phyloP scores from a whole-genome alignment of 1,140 invertebrate genomes.

The Orchestia grillus region DNA sequence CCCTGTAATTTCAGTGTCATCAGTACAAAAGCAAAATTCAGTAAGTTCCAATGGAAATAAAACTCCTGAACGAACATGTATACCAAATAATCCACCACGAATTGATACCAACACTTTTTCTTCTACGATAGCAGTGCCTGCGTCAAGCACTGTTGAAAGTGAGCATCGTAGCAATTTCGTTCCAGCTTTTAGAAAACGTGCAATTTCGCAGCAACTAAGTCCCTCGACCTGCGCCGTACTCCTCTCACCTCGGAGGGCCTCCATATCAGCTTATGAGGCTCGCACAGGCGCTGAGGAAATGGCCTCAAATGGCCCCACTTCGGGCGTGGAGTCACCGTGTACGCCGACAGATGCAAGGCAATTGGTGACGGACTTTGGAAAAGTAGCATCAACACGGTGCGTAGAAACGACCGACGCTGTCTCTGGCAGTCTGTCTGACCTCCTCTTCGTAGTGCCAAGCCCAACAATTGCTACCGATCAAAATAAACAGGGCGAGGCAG shows the following conservation, averaged over 20 bases:
- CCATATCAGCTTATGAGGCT: not conserved
- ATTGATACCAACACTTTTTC: not conserved
- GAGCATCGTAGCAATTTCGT: not conserved
- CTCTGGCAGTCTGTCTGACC: slow-evolving; percentile 44
- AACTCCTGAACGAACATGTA: not conserved
- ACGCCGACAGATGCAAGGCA: not conserved
- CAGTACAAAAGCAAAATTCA: not conserved
- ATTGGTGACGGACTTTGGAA: not conserved
- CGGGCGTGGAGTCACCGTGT: not conserved
- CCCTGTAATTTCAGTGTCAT: not conserved
- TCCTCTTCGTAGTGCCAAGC: slow-evolving; percentile 43
- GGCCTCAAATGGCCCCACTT: not conserved
- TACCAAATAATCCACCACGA: no score
- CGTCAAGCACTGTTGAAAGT: not conserved
- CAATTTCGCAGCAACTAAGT: not conserved
- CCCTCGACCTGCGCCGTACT: not conserved
- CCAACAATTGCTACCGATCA: slow-evolving; percentile 50
- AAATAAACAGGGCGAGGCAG: slow-evolving; percentile 42
- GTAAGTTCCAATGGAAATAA: not conserved
- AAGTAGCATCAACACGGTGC: not conserved
- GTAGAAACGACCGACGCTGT: not conserved
- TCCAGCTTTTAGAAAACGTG: not conserved
- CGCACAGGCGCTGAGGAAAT: not conserved
- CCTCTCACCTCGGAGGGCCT: not conserved
- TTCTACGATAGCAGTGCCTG: not conserved